Conservation (phyloP, 30 jellyfish, hydroid and myxozoan species). For the Chrysaora quinquecirrha region DNA sequence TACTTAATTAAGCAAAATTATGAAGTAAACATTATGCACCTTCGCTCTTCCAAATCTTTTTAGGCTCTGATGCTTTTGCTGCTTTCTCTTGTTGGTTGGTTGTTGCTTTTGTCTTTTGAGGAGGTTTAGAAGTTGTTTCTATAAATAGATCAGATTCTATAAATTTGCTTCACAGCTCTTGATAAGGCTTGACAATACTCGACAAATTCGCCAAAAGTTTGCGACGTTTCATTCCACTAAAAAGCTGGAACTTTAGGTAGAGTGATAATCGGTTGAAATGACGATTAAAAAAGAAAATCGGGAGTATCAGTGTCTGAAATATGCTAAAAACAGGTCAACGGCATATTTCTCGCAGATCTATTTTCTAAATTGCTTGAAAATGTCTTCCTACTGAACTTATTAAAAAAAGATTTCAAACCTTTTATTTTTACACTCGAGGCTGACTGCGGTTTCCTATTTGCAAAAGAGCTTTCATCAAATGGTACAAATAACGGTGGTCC, state of each 20-base stretch:
- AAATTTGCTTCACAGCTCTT: background rate
- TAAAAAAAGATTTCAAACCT: too few relatives aligned
- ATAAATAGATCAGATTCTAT: background rate
- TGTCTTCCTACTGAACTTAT: too few relatives aligned
- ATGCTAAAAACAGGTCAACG: too few relatives aligned
- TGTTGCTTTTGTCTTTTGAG: background rate
- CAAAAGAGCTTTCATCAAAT: slow-evolving; percentile 52
- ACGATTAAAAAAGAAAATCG: too few relatives aligned
- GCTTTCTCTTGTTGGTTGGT: slow-evolving; percentile 11
- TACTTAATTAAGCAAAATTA: background rate
- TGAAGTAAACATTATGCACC: background rate
- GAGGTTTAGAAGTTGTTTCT: slow-evolving; percentile 13
- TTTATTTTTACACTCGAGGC: slow-evolving; percentile 8
- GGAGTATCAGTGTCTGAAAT: too few relatives aligned
- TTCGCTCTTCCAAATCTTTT: slow-evolving; percentile 67
- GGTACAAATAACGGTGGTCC: slow-evolving; percentile 80
- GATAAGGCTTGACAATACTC: background rate
- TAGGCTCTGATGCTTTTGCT: slow-evolving; percentile 47
- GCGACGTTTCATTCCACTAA: background rate
- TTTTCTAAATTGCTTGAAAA: too few relatives aligned
- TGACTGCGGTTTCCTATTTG: slow-evolving; percentile 29
- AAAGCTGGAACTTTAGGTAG: too few relatives aligned
- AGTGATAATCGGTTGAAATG: too few relatives aligned
- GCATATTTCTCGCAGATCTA: too few relatives aligned
- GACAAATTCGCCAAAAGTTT: background rate